A percentile compares a stretch with the other conserved stretches of the same genome.
Conservation (phyloP, 2,888 invertebrate genomes). For the Osmoderma eremita region DNA sequence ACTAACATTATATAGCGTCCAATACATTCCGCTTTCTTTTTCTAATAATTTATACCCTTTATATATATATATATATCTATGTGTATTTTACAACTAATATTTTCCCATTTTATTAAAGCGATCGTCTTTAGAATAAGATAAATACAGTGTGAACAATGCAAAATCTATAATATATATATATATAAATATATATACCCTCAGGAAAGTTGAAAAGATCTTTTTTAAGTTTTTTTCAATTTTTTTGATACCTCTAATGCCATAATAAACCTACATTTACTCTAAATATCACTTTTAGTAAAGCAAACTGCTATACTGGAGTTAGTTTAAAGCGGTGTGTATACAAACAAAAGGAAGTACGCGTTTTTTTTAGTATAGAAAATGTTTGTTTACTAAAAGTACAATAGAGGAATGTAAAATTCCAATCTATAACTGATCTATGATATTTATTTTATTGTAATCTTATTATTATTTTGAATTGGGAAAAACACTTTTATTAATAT, state of each 20-base stretch:
- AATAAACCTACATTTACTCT: conserved; percentile 37
- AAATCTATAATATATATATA: conserved; percentile 25
- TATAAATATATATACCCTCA: conserved; percentile 10
- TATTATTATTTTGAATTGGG: conserved; percentile 45
- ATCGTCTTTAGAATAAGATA: background rate
- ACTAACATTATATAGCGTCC: conserved; percentile 28
- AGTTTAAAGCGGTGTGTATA: no score
- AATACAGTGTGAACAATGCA: conserved; percentile 39
- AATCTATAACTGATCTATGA: conserved; percentile 39
- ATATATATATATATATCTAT: conserved; percentile 2
- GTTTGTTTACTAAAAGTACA: conserved; percentile 37
- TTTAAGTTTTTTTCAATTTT: conserved; percentile 27
- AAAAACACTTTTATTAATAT: conserved; percentile 56
- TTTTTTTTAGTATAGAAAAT: conserved; percentile 2
- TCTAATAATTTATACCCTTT: conserved; percentile 17
- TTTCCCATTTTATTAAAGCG: conserved; percentile 12
- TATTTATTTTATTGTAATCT: conserved; percentile 44
- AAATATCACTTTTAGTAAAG: conserved; percentile 37
- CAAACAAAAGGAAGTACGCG: no score
- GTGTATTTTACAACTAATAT: conserved; percentile 15
- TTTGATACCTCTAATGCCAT: conserved; percentile 39
- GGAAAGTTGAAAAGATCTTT: conserved; percentile 34
- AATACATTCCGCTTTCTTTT: conserved; percentile 36
- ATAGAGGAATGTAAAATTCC: conserved; percentile 40
- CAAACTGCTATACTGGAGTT: no score